Evolutionary conservation across 2,113 vertebrate species (phyloP).

Genomic region (Rattus norvegicus): DNA sequence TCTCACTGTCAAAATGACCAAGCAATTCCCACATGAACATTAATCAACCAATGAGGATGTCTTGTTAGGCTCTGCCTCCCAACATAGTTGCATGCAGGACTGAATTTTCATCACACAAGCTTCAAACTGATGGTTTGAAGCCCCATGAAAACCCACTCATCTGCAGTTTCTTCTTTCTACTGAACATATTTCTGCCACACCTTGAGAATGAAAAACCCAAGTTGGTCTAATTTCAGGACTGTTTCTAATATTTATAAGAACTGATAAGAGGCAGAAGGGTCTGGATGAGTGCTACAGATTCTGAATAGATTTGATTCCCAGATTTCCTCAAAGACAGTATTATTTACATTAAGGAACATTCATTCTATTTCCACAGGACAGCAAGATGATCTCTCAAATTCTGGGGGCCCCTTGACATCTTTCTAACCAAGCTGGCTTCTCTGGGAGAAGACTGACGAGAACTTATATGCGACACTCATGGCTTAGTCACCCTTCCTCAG

Average conservation of each 20-base stretch:
- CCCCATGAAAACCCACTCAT: background rate
- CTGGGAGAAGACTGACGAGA: background rate
- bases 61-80: background rate
- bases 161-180: background rate
- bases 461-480: background rate
- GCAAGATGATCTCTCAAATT: background rate
- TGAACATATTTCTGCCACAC: background rate
- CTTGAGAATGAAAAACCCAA: background rate
- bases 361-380: background rate
- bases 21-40: background rate
- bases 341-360: background rate
- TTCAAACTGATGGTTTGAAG: background rate
- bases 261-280: background rate
- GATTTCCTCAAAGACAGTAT: background rate
- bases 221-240: background rate
- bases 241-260: background rate
- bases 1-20: background rate
- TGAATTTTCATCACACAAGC: background rate
- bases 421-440: background rate
- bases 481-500: constrained; percentile 4
- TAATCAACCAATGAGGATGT: background rate
- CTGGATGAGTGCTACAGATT: background rate
- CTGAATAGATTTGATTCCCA: background rate
- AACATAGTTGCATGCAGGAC: background rate
- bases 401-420: background rate